Conservation (phyloP, 2,888 invertebrate species). For the Nezara viridula region DNA sequence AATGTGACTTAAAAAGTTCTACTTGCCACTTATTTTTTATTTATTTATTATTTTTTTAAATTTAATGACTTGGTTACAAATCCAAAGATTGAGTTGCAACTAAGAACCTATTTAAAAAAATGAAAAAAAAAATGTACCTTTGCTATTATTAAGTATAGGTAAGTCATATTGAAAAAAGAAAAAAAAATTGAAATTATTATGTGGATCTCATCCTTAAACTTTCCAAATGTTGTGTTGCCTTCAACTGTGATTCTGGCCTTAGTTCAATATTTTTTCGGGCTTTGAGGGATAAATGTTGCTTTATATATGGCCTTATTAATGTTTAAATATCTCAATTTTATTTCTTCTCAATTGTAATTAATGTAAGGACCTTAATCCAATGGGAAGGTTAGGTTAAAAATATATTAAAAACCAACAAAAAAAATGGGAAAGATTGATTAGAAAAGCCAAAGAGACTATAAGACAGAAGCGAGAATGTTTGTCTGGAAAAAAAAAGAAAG, state of each 20-base stretch:
- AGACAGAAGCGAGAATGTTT: slow-evolving; percentile 21
- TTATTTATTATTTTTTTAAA: slow-evolving; percentile 33
- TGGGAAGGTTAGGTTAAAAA: slow-evolving; percentile 28
- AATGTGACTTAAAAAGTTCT: slow-evolving; percentile 43
- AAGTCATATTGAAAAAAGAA: slow-evolving; percentile 35
- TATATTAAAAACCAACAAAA: not conserved
- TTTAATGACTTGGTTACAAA: slow-evolving; percentile 7
- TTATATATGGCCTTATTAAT: slow-evolving; percentile 59
- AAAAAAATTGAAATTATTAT: slow-evolving; percentile 53
- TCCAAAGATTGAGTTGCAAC: slow-evolving; percentile 44
- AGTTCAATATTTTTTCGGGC: slow-evolving; percentile 58
- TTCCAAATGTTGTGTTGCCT: slow-evolving; percentile 57
- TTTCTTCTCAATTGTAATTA: slow-evolving; percentile 50
- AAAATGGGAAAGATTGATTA: slow-evolving; percentile 41
- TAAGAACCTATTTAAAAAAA: slow-evolving; percentile 47
- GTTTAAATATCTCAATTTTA: slow-evolving; percentile 56
- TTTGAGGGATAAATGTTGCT: slow-evolving; percentile 57
- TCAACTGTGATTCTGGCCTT: slow-evolving; percentile 59
- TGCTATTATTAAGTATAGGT: slow-evolving; percentile 30
- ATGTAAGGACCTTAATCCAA: slow-evolving; percentile 8
- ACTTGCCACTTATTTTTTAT: slow-evolving; percentile 44
- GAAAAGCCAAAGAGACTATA: slow-evolving; percentile 45
- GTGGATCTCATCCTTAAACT: slow-evolving; percentile 58
- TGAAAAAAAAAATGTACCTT: not conserved
- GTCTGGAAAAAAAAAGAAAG: slow-evolving; percentile 4